phyloP scores from a whole-genome alignment of 2,888 invertebrate species.

The Hypsopygia costalis region DNA sequence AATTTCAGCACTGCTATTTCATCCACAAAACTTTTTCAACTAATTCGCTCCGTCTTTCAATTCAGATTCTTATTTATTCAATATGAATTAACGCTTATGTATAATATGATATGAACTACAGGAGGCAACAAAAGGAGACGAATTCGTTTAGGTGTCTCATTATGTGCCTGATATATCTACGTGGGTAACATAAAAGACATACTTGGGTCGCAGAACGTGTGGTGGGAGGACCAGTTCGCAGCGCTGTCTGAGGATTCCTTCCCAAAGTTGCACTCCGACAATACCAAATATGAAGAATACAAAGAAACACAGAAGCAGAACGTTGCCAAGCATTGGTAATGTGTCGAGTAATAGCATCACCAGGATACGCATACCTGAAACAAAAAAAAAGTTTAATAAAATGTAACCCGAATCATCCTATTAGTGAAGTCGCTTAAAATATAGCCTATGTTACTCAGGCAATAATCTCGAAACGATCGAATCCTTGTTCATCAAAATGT shows the following conservation, averaged over 20 bases:
- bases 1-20: slow-evolving; percentile 44
- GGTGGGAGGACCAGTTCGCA: slow-evolving; percentile 90
- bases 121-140: slow-evolving; percentile 22
- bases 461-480: too few species aligned
- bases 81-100: slow-evolving; percentile 32
- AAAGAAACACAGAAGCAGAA: slow-evolving; percentile 98
- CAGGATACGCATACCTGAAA: slow-evolving; percentile 97
- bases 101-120: slow-evolving; percentile 21
- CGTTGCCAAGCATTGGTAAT: slow-evolving; percentile 99
- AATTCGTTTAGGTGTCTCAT: slow-evolving; percentile 11
- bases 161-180: slow-evolving; percentile 11
- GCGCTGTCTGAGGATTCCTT: slow-evolving; percentile 96
- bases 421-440: too few species aligned
- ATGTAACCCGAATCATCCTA: too few species aligned
- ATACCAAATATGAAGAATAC: slow-evolving; percentile 99
- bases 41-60: slow-evolving; percentile 27
- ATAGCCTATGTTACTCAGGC: too few species aligned
- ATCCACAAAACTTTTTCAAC: slow-evolving; percentile 37
- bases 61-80: slow-evolving; percentile 27
- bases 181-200: slow-evolving; percentile 63
- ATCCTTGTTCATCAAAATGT: too few species aligned
- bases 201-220: slow-evolving; percentile 87
- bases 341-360: slow-evolving; percentile 99
- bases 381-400: too few species aligned
- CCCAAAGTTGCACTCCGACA: slow-evolving; percentile 99